Conservation (phyloP, 2,797 vertebrate genomes). For the Clarias pachynema region DNA sequence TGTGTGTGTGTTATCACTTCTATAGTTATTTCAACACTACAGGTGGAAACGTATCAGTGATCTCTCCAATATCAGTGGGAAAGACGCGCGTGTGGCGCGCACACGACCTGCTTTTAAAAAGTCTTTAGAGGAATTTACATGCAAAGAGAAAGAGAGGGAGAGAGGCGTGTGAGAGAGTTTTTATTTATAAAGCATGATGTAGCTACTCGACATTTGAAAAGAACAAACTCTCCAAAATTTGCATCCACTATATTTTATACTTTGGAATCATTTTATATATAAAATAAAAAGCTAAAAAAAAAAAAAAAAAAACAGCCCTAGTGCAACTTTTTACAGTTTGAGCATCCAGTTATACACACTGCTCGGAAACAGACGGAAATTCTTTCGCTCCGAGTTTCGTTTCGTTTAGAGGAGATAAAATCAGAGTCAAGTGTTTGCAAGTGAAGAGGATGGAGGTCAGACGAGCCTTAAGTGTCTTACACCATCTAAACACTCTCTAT, state of each 20-base stretch:
- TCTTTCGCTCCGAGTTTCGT: not conserved
- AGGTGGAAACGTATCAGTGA: not conserved
- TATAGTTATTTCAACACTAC: not conserved
- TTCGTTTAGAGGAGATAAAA: not conserved
- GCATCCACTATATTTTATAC: not conserved
- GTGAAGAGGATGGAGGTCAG: constrained; percentile 13
- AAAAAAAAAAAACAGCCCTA: not conserved
- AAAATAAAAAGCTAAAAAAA: not conserved
- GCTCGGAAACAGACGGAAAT: not conserved
- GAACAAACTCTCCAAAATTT: not conserved
- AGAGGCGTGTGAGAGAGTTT: not conserved
- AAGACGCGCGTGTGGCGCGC: constrained; percentile 34
- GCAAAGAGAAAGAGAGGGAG: not conserved
- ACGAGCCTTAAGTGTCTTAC: constrained; percentile 18
- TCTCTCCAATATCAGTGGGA: not conserved
- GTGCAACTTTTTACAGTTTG: too few relatives aligned
- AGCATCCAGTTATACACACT: not conserved
- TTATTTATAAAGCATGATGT: not conserved
- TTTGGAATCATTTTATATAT: not conserved
- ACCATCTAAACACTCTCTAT: constrained; percentile 18
- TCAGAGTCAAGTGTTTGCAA: constrained; percentile 24
- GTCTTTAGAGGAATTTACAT: constrained; percentile 27
- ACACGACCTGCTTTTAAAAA: constrained; percentile 19
- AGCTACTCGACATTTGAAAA: not conserved
- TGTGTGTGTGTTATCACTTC: not conserved